phyloP scores from a whole-genome alignment of 2,888 invertebrate species.

The Strigamia crassipes region DNA sequence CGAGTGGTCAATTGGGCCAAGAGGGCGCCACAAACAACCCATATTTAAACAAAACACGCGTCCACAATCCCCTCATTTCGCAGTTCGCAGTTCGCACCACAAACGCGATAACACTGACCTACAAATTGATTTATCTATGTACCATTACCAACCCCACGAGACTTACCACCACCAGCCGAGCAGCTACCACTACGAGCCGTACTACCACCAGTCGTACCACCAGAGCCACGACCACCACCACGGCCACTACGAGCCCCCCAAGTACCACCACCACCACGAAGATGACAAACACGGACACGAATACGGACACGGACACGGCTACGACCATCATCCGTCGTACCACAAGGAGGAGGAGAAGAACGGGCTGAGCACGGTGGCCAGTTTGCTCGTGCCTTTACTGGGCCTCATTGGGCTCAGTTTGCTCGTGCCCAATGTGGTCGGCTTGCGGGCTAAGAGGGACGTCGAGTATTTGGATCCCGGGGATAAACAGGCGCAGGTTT shows the following conservation, averaged over 20 bases:
- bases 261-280: neutral
- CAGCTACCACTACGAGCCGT: neutral
- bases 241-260: neutral
- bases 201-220: neutral
- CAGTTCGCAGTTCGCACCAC: too few species aligned
- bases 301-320: neutral
- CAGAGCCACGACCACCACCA: neutral
- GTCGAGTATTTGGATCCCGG: neutral
- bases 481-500: slow-evolving; percentile 2
- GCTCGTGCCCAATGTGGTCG: slow-evolving; percentile 42
- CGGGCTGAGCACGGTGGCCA: slow-evolving; percentile 27
- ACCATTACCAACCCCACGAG: slow-evolving; percentile 7
- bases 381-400: slow-evolving; percentile 32
- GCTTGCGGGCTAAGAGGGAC: slow-evolving; percentile 33
- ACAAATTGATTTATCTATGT: too few species aligned
- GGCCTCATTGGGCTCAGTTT: slow-evolving; percentile 44
- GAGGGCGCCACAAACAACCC: slow-evolving; percentile 8
- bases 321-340: neutral
- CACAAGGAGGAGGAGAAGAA: neutral
- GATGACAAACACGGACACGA: neutral
- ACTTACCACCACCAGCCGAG: neutral
- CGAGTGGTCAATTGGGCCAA: slow-evolving; percentile 9
- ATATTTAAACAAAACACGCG: neutral
- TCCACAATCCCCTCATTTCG: too few species aligned
- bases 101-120: too few species aligned